phyloP scores from a whole-genome alignment of 2,888 invertebrate genomes.

The Cantharis rufa region DNA sequence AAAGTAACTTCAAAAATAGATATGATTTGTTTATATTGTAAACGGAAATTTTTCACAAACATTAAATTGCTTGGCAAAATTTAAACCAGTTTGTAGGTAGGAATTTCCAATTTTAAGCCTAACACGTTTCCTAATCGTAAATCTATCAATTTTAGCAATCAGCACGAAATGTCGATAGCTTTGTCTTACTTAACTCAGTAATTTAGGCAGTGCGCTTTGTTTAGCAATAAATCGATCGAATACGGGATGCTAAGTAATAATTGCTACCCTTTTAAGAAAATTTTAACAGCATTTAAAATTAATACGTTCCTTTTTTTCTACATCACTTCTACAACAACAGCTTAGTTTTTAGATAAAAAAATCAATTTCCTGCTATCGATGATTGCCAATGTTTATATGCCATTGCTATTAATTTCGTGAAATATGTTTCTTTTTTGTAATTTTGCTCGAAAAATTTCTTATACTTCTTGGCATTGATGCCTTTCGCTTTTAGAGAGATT shows the following conservation, averaged over 20 bases:
- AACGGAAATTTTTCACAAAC: neutral
- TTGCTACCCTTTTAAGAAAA: neutral
- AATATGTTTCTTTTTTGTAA: neutral
- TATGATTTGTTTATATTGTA: neutral
- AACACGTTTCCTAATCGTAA: slow-evolving; percentile 6
- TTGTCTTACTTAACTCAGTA: slow-evolving; percentile 14
- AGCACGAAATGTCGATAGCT: slow-evolving; percentile 8
- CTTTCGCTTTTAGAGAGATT: neutral
- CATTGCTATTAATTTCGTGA: neutral
- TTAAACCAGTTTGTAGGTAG: neutral
- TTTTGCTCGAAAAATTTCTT: neutral
- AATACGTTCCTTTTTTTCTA: neutral
- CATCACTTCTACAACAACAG: neutral
- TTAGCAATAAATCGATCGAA: slow-evolving; percentile 3
- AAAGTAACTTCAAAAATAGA: neutral
- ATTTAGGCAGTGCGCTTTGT: slow-evolving; percentile 10
- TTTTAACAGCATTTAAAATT: neutral
- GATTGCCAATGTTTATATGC: neutral
- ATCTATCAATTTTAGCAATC: slow-evolving; percentile 13
- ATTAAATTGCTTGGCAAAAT: neutral
- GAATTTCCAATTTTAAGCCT: slow-evolving; percentile 10
- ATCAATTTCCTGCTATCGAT: neutral
- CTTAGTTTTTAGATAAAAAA: neutral
- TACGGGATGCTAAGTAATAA: neutral
- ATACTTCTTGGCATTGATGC: neutral